Conservation (phyloP, 2,113 vertebrate genomes). For the Vimba vimba region DNA sequence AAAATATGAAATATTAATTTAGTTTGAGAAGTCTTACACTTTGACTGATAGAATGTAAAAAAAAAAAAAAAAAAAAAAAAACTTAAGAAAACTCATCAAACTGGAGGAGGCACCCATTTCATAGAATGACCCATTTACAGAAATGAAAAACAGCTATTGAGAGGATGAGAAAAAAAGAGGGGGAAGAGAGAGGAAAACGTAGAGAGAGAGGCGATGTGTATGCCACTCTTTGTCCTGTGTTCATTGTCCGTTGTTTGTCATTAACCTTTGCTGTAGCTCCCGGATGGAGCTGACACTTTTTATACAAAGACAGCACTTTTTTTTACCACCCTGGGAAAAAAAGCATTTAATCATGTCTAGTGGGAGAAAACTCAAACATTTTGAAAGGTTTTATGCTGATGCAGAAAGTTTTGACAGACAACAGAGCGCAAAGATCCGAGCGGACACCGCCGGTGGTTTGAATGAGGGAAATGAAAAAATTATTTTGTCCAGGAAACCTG, state of each 20-base stretch:
- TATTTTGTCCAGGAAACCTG: slow-evolving; percentile 42
- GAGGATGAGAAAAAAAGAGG: slow-evolving; percentile 55
- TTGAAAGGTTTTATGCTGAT: slow-evolving; percentile 80
- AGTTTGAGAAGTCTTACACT: not conserved
- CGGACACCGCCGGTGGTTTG: slow-evolving; percentile 45
- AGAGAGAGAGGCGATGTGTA: slow-evolving; percentile 75
- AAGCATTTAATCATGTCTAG: slow-evolving; percentile 79
- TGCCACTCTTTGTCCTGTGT: slow-evolving; percentile 87
- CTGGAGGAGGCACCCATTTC: not conserved
- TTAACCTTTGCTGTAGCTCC: slow-evolving; percentile 91
- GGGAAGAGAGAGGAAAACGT: slow-evolving; percentile 61
- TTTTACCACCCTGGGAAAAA: slow-evolving; percentile 82
- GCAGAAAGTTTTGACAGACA: slow-evolving; percentile 70
- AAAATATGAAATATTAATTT: not conserved
- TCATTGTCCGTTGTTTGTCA: slow-evolving; percentile 88
- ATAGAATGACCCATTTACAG: slow-evolving; percentile 74
- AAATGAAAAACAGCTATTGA: slow-evolving; percentile 89
- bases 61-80: not conserved
- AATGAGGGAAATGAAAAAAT: slow-evolving; percentile 61
- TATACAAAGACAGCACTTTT: slow-evolving; percentile 83
- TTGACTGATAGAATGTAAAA: not conserved
- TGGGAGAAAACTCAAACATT: slow-evolving; percentile 69
- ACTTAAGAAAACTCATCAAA: not conserved
- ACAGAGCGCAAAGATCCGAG: slow-evolving; percentile 51
- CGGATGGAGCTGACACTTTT: slow-evolving; percentile 73